Conservation (phyloP, 2,888 invertebrate genomes). For the Beris chalybata region DNA sequence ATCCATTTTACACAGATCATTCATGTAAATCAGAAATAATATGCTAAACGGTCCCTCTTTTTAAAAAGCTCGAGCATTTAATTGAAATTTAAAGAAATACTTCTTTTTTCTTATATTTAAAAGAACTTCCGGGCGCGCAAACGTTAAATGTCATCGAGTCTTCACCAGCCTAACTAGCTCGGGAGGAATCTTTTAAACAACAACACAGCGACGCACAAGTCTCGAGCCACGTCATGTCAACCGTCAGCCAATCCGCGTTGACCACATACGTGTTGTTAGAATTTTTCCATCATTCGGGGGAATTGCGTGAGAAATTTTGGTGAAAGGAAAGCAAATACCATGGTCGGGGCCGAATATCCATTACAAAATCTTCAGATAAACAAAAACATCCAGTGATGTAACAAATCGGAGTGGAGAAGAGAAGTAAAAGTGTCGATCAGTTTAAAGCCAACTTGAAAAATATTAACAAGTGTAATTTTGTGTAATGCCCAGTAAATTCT, state of each 20-base stretch:
- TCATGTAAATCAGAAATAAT: no score
- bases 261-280: neutral
- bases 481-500: constrained; percentile 3
- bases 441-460: neutral
- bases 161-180: no score
- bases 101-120: no score
- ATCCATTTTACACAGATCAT: no score
- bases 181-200: no score
- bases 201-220: constrained; percentile 16
- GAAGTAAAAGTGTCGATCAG: constrained; percentile 6
- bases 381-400: constrained; percentile 25
- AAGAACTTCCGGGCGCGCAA: no score
- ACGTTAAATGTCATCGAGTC: no score
- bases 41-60: no score
- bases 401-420: neutral
- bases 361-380: neutral
- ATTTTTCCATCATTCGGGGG: neutral
- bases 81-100: no score
- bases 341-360: neutral
- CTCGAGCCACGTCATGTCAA: constrained; percentile 16
- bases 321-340: constrained; percentile 8
- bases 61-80: no score
- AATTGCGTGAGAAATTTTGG: constrained; percentile 16
- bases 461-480: neutral
- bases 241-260: constrained; percentile 11